Evolutionary conservation across 2,113 vertebrate species (phyloP), one percentile per base, ranked within the genome.

Genomic region (Sinocyclocheilus grahami): DNA sequence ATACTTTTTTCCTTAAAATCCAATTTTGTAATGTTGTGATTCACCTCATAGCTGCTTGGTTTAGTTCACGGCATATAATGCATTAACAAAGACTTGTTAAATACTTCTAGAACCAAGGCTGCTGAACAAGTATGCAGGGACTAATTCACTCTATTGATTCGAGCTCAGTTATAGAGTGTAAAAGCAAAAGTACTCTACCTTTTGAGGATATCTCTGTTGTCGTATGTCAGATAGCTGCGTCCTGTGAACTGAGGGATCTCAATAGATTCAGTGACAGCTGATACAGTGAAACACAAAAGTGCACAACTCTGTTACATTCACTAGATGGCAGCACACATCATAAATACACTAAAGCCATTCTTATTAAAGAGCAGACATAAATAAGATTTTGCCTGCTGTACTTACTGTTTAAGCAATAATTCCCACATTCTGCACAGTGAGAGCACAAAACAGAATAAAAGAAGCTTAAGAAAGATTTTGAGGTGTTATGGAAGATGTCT

Each of bases 341-440:
- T 20, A 1, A 48, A 58, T 42, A 24, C 83, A 46, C 62, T 65
- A 65, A 30, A 18, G n/a, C 62, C 20, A n/a, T 4, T 74, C 6
- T 72, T 10, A 72, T 1, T 22, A 62, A 22, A 62, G 18, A 53
- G n/a, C n/a, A 77, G 13, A 27, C 76, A 16, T 60, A 7, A 33
- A 14, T 7, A 27, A 10, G 67, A 24, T 22, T 55, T 78, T 60
- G 27, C 30, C 22, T 90, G 39, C 20, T 78, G 86, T 81, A 98
- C 98, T 99, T 97, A 99, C 98, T 96, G 93, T 99, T 98, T 87
- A 97, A 93, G 94, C 98, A 99, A 92, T 98, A 97, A 94, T 97
- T 98, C 90, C 97, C 98, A 96, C 98, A 99, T 88, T 98, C 98
- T 99, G 94, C 87, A 93, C 51, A 89, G 88, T 80, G 94, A 91